These are phyloP conservation scores for Phthorimaea operculella DNA, from an alignment of 1,140 invertebrate species.

Conservation along the genomic window DNA sequence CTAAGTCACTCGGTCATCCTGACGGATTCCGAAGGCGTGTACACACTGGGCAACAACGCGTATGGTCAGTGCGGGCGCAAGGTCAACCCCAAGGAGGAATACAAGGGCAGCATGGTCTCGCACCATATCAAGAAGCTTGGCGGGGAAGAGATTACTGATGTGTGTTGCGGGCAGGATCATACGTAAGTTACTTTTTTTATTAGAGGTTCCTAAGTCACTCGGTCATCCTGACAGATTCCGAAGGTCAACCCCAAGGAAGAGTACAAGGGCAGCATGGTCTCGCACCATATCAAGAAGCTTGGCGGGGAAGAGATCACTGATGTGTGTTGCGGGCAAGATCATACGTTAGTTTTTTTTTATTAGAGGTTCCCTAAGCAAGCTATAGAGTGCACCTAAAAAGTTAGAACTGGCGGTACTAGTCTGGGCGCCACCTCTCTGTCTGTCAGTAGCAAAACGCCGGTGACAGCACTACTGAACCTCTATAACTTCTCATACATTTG, in stretches of 20 bases:
- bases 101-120: constrained; percentile 72
- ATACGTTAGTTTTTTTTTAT: constrained; percentile 71
- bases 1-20: constrained; percentile 76
- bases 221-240: constrained; percentile 79
- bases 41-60: too few species aligned
- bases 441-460: too few species aligned
- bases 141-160: constrained; percentile 66
- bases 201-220: too few species aligned
- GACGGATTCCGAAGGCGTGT: constrained; percentile 75
- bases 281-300: constrained; percentile 75
- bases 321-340: constrained; percentile 90
- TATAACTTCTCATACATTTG: too few species aligned
- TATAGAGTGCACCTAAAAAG: too few species aligned
- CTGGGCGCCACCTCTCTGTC: too few species aligned
- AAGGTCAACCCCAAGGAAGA: constrained; percentile 75
- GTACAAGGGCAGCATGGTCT: constrained; percentile 73
- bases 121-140: constrained; percentile 76
- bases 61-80: too few species aligned
- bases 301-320: constrained; percentile 73
- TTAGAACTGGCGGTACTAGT: too few species aligned
- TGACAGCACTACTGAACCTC: too few species aligned
- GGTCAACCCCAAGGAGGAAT: constrained; percentile 78
- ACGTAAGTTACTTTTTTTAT: constrained; percentile 69
- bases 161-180: constrained; percentile 91
- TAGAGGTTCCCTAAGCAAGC: too few species aligned